These are phyloP conservation scores for Leptopilina myrica DNA, from an alignment of 2,888 invertebrate species.

Conservation along the genomic window DNA sequence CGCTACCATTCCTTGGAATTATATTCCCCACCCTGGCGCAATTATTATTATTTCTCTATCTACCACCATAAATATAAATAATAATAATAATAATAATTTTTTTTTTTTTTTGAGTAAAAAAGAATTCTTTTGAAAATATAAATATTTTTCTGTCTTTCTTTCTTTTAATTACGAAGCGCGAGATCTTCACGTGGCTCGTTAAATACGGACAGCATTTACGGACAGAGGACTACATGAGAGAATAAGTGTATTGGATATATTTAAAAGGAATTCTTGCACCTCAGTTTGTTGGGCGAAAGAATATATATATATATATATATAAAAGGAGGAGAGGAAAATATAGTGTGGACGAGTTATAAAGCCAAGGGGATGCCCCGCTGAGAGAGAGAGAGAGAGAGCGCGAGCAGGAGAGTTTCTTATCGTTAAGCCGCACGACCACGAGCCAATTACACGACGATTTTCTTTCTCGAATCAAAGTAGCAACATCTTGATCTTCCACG, in stretches of 20 bases:
- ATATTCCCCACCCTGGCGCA: conserved; percentile 27
- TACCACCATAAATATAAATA: no score
- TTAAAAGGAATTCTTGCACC: conserved; percentile 51
- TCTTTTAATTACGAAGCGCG: conserved; percentile 53
- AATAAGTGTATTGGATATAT: conserved; percentile 52
- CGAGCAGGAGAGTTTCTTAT: conserved; percentile 25
- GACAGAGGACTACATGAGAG: conserved; percentile 23
- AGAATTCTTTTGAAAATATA: no score
- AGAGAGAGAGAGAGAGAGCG: neutral
- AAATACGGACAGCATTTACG: conserved; percentile 43
- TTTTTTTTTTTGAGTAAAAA: no score
- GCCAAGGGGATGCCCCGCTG: conserved; percentile 35
- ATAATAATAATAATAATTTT: no score
- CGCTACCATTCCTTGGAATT: conserved; percentile 32
- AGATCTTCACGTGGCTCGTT: conserved; percentile 51
- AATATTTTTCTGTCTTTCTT: no score
- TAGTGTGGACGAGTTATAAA: conserved; percentile 48
- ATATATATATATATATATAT: no score
- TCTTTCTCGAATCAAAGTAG: conserved; percentile 37
- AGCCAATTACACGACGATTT: conserved; percentile 39
- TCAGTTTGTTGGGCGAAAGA: conserved; percentile 11
- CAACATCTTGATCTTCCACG: conserved; percentile 31
- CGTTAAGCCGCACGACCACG: conserved; percentile 19
- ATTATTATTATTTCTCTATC: no score
- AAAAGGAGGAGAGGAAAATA: neutral